phyloP scores from a whole-genome alignment of 2,113 vertebrate genomes.

The Serilophus lunatus region DNA sequence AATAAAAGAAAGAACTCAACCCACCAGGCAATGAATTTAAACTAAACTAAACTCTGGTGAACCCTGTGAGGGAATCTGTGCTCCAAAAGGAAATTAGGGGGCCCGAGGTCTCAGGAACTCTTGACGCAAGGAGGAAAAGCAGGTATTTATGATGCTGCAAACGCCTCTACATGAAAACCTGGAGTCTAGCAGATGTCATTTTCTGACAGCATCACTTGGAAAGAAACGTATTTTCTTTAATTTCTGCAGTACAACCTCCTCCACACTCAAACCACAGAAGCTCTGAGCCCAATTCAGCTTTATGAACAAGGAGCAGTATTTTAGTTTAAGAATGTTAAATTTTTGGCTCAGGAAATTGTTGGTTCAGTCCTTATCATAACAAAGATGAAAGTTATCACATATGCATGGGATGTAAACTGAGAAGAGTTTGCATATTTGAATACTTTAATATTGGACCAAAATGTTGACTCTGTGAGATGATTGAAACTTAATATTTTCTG shows the following conservation, averaged over 20 bases:
- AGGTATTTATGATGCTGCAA: constrained; percentile 1
- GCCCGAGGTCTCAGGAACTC: background rate
- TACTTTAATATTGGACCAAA: background rate
- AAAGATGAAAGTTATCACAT: background rate
- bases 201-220: constrained; percentile 34
- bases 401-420: background rate
- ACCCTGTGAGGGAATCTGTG: background rate
- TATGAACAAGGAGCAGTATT: constrained; percentile 2
- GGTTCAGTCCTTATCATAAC: background rate
- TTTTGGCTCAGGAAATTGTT: constrained; percentile 30
- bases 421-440: background rate
- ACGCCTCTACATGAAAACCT: background rate
- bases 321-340: background rate
- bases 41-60: constrained; percentile 14
- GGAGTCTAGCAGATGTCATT: constrained; percentile 35
- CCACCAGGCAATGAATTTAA: constrained; percentile 20
- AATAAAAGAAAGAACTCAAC: constrained; percentile 12
- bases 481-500: background rate
- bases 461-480: background rate
- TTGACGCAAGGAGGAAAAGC: background rate
- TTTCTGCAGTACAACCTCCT: constrained; percentile 26
- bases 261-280: constrained; percentile 24
- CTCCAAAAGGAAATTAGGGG: background rate
- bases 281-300: constrained; percentile 1
- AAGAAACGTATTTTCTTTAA: constrained; percentile 48